Percentiles rank a stretch among this genome's conserved stretches.
Evolutionary conservation across 2,888 invertebrate species (phyloP).

Genomic region (Cybosia mesomella): DNA sequence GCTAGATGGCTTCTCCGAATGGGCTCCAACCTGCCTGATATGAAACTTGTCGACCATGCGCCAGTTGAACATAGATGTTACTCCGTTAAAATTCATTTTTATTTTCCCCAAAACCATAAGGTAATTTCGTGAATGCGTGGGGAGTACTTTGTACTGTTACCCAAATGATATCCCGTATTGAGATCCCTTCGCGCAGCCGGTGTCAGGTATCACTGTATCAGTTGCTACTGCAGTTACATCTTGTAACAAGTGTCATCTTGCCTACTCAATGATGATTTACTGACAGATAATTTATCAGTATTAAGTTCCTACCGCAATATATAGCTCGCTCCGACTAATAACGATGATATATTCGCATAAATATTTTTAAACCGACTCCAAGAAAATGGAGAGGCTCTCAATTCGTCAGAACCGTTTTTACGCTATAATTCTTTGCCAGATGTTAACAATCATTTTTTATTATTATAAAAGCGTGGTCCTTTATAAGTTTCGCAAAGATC

Average conservation of each 20-base stretch:
- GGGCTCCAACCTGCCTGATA: not conserved
- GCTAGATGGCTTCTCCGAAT: too few relatives aligned
- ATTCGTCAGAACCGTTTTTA: not conserved
- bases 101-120: not conserved
- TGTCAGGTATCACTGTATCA: not conserved
- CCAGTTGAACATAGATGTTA: not conserved
- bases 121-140: not conserved
- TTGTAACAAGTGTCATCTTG: not conserved
- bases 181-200: not conserved
- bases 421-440: not conserved
- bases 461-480: not conserved
- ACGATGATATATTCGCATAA: not conserved
- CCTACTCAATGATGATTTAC: not conserved
- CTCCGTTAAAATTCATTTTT: not conserved
- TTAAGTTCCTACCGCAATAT: not conserved
- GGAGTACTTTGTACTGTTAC: not conserved
- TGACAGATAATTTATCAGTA: not conserved
- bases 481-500: not conserved
- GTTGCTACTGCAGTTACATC: not conserved
- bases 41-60: not conserved
- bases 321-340: not conserved
- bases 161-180: not conserved
- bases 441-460: not conserved
- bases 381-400: not conserved
- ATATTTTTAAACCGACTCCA: not conserved